Evolutionary conservation across 1,140 invertebrate species (phyloP).

Genomic region (Oppia nitens): DNA sequence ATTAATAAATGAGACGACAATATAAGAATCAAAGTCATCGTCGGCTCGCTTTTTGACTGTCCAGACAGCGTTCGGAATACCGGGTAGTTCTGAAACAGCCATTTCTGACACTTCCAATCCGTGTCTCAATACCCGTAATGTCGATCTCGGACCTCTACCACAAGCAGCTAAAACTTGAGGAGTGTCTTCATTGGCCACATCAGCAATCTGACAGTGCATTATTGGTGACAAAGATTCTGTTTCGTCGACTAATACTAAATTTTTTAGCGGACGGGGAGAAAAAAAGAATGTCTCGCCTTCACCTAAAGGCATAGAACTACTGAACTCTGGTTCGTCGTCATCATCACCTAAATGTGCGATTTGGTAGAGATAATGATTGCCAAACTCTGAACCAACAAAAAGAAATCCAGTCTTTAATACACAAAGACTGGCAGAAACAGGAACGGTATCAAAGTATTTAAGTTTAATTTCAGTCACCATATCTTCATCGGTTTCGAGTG

Average conservation of each 20-base stretch:
- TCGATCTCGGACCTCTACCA: constrained; percentile 82
- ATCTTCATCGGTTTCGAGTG: constrained; percentile 91
- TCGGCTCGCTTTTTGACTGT: constrained; percentile 90
- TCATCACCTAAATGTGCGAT: constrained; percentile 98
- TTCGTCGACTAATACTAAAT: constrained; percentile 94
- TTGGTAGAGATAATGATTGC: constrained; percentile 97
- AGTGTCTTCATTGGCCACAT: constrained; percentile 85
- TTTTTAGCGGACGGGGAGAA: constrained; percentile 70
- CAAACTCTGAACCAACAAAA: constrained; percentile 97
- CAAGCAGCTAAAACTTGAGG: constrained; percentile 93
- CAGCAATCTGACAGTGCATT: constrained; percentile 57
- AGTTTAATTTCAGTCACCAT: constrained; percentile 97
- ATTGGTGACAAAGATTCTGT: constrained; percentile 93
- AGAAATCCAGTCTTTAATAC: constrained; percentile 97
- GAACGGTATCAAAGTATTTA: constrained; percentile 99
- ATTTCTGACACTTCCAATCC: constrained; percentile 96
- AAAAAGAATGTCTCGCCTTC: constrained; percentile 99
- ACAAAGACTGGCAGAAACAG: constrained; percentile 87
- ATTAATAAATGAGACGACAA: constrained; percentile 99
- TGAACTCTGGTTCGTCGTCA: constrained; percentile 98
- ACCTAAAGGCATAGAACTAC: constrained; percentile 91
- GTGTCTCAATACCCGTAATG: constrained; percentile 79
- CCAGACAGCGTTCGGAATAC: constrained; percentile 99
- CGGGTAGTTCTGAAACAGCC: constrained; percentile 96
- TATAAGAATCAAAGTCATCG: constrained; percentile 97